Percentiles rank a stretch among this genome's conserved stretches.
phyloP scores from a whole-genome alignment of 2,797 vertebrate genomes.

The Galago senegalensis region DNA sequence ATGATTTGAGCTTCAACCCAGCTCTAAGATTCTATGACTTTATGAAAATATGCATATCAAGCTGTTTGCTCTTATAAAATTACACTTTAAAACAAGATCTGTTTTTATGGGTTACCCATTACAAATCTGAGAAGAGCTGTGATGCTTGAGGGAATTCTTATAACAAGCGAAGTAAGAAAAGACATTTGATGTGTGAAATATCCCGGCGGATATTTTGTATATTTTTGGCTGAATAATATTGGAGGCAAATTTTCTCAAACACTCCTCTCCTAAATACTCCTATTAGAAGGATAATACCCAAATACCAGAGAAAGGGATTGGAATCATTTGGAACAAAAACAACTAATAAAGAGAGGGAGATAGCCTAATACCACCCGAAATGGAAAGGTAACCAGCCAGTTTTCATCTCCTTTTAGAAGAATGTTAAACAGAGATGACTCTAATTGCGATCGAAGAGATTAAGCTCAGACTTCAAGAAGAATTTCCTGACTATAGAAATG shows the following conservation, averaged over 20 bases:
- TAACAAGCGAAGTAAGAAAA: slow-evolving; percentile 22
- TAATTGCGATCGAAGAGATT: neutral
- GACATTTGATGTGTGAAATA: neutral
- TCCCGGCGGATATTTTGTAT: neutral
- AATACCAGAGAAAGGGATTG: neutral
- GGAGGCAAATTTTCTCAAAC: neutral
- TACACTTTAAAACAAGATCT: slow-evolving; percentile 41
- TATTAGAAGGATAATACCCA: neutral
- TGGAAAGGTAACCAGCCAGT: neutral
- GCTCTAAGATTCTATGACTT: slow-evolving; percentile 15
- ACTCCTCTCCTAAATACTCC: neutral
- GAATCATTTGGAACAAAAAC: neutral
- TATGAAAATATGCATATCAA: slow-evolving; percentile 26
- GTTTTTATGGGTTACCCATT: neutral
- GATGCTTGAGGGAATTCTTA: slow-evolving; percentile 25
- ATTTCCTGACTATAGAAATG: neutral
- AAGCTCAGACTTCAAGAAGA: neutral
- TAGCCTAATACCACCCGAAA: neutral
- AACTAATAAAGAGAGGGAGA: neutral
- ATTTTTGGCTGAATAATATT: neutral
- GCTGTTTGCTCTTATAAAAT: slow-evolving; percentile 43
- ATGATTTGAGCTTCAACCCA: neutral
- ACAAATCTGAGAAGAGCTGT: neutral
- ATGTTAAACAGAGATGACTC: neutral
- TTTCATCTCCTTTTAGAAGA: slow-evolving; percentile 15